Evolutionary conservation across 2,113 vertebrate species (phyloP), one percentile per base, ranked within the genome.

Genomic region (Amblyornis subalaris): DNA sequence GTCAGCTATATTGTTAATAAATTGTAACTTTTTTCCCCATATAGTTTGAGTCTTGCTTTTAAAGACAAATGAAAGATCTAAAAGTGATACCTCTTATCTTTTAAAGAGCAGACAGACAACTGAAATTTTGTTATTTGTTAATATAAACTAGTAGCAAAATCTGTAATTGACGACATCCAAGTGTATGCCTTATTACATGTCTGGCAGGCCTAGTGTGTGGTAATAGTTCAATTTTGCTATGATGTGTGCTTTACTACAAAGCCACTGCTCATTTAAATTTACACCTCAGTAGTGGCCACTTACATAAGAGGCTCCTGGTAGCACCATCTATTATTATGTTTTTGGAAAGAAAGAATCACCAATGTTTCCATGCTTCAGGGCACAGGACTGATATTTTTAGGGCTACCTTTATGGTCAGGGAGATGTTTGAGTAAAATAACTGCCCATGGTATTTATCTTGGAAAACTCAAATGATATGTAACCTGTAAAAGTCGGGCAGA

Each of bases 311-410:
- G 35, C 83, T 91, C 69, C 45, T 72, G n/a, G 50, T 40, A 66
- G 60, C 51, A 57, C 58, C 54, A 74, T 53, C 42, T 87, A 50
- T 83, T 84, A 62, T 74, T 88, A 29, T 0, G 3, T 50, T 67
- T 71, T 71, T 76, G 75, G 48, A 79, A 83, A 35, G 55, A 64
- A 83, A 84, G 42, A 73, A 71, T 73, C 47, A 55, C 61, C 22
- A n/a, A 5, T 23, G 29, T 85, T 90, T 69, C 71, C 40, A 31
- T 22, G 71, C 44, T 64, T 81, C 40, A 65, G 36, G 61, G 45
- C 14, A 29, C 17, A 44, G 28, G 24, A 40, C 10, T 70, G 58
- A 3, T 54, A 51, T 53, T 79, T 89, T 89, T 24, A 79, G 48
- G 31, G 44, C 15, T 77, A 44, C 29, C 47, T 88, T 54, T 77